Evolutionary conservation across 2,113 vertebrate species (phyloP), one percentile per base, ranked within the genome.

Genomic region (Maccullochella peelii): DNA sequence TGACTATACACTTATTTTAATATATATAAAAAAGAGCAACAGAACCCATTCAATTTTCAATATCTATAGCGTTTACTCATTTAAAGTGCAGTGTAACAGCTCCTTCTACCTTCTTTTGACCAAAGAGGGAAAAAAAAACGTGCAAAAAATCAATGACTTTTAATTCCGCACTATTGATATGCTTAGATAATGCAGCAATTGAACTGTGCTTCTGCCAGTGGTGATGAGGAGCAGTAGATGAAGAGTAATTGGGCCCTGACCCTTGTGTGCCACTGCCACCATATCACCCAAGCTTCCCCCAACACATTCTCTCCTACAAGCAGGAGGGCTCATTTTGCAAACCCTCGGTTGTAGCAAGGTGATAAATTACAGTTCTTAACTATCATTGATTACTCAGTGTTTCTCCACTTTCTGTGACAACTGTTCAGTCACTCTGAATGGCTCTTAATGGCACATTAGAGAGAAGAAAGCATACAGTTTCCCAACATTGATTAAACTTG

Each of bases 301-400:
- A 83, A 80, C 84, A 90, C 84, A 83, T 75, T 89, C 91, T 79
- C 72, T 88, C 77, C 82, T 66, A 80, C 84, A 73, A 82, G 81
- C 71, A 88, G 83, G 78, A 93, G 94, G 94, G 93, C 95, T 95
- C 91, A 93, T 96, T 94, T 94, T 93, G 94, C 95, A 96, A 95
- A 86, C 77, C 82, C 96, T 96, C 96, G 95, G 96, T 95, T 95
- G 96, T 97, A 97, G 97, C 98, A 99, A 96, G 90, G 96, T 99
- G 98, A 99, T 99, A 97, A 99, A 99, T 99, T 98, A 98, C 96
- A 93, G 94, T 96, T 98, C 96, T 98, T 97, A 96, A 95, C 96
- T 96, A 96, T 95, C 98, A 99, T 97, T 97, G 97, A 99, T 99
- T 97, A 96, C 95, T 96, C 94, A 92, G 94, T 96, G 97, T 95